These are phyloP conservation scores for Exocentrus adspersus DNA, from an alignment of 2,888 invertebrate genomes.

Conservation along the genomic window DNA sequence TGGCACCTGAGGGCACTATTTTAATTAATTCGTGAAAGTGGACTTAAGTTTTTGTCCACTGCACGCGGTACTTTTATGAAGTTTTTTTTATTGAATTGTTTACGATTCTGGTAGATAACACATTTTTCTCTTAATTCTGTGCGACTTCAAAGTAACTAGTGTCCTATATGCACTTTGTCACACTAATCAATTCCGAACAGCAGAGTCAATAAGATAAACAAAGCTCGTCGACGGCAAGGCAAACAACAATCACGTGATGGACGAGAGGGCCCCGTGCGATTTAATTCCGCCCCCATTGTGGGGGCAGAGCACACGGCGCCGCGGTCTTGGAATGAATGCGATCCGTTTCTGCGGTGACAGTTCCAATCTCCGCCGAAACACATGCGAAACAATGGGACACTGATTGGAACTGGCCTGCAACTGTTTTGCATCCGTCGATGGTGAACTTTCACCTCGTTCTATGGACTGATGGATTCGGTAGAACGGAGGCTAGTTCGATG, in stretches of 20 bases:
- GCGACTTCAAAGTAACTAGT: no score
- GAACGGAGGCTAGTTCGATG: background rate
- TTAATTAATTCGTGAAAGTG: background rate
- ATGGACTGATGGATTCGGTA: background rate
- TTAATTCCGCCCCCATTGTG: slow-evolving; percentile 34
- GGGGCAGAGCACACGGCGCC: slow-evolving; percentile 33
- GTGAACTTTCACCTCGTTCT: slow-evolving; percentile 7
- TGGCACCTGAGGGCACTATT: slow-evolving; percentile 1
- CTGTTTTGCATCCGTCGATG: slow-evolving; percentile 20
- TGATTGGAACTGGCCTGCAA: slow-evolving; percentile 47
- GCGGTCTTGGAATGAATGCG: slow-evolving; percentile 47
- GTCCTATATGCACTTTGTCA: no score
- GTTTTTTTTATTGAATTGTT: no score
- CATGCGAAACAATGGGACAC: slow-evolving; percentile 54
- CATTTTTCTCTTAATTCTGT: no score
- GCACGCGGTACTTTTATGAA: no score
- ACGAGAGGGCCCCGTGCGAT: slow-evolving; percentile 13
- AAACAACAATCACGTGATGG: slow-evolving; percentile 19
- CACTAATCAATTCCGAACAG: background rate
- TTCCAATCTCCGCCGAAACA: slow-evolving; percentile 53
- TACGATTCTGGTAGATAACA: no score
- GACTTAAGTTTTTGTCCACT: no score
- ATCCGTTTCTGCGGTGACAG: slow-evolving; percentile 54
- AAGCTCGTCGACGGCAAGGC: background rate
- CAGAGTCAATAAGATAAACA: background rate